A percentile compares a stretch with the other conserved stretches of the same genome.
phyloP scores from a whole-genome alignment of 2,888 invertebrate species.

The Pollenia griseotomentosa region DNA sequence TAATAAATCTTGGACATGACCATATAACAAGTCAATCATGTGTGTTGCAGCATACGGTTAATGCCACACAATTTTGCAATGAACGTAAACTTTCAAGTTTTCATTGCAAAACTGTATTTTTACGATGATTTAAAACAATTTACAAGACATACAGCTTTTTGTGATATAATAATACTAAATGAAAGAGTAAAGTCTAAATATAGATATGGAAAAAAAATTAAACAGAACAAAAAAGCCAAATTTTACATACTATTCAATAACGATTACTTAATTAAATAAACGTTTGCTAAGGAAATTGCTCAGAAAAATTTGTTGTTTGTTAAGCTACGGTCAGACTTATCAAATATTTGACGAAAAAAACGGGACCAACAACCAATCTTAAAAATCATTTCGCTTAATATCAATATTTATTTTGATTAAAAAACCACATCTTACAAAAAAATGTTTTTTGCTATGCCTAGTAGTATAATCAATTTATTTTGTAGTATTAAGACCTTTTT shows the following conservation, averaged over 20 bases:
- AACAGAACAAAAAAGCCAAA: constrained; percentile 39
- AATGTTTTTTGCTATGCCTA: too few relatives aligned
- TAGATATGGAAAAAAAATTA: constrained; percentile 11
- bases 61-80: constrained; percentile 47
- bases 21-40: constrained; percentile 50
- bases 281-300: too few relatives aligned
- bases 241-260: not conserved
- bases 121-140: not conserved
- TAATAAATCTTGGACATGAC: constrained; percentile 34
- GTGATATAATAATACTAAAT: constrained; percentile 17
- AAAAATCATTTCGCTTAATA: too few relatives aligned
- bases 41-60: constrained; percentile 42
- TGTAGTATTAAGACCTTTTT: too few relatives aligned
- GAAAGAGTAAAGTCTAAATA: constrained; percentile 22
- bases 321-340: too few relatives aligned
- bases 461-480: too few relatives aligned
- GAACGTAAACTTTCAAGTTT: constrained; percentile 75
- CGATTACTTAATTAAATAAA: too few relatives aligned
- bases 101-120: constrained; percentile 43
- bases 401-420: too few relatives aligned
- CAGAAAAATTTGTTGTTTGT: too few relatives aligned
- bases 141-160: not conserved
- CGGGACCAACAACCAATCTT: too few relatives aligned
- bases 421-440: too few relatives aligned
- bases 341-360: too few relatives aligned